These are phyloP conservation scores for Reticulitermes speratus DNA, from an alignment of 1,140 invertebrate genomes.

Conservation along the genomic window DNA sequence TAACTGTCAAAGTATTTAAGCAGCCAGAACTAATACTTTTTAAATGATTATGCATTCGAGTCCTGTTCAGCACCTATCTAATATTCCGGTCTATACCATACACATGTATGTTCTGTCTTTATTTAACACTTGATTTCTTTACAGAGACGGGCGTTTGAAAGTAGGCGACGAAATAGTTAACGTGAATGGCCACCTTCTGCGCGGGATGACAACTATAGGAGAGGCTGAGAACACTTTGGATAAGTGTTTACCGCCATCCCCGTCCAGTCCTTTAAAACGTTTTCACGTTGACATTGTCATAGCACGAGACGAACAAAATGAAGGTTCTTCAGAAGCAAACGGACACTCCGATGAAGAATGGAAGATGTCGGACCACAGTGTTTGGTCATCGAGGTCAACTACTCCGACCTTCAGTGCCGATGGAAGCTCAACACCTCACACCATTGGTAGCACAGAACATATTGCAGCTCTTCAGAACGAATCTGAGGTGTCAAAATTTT, in stretches of 20 bases:
- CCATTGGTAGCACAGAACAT: background rate
- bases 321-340: background rate
- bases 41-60: too few relatives aligned
- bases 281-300: constrained; percentile 58
- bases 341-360: background rate
- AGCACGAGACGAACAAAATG: constrained; percentile 40
- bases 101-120: background rate
- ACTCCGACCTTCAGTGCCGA: background rate
- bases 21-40: too few relatives aligned
- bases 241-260: constrained; percentile 37
- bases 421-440: background rate
- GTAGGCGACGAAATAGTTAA: constrained; percentile 84
- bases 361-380: background rate
- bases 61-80: too few relatives aligned
- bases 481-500: background rate
- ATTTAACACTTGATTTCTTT: constrained; percentile 35
- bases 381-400: background rate
- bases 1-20: too few relatives aligned
- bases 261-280: background rate
- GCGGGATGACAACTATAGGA: constrained; percentile 67
- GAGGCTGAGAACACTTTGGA: constrained; percentile 60
- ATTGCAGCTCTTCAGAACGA: background rate
- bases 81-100: too few relatives aligned
- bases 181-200: constrained; percentile 77
- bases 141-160: constrained; percentile 74